Percentiles rank a stretch among this genome's conserved stretches.
phyloP scores from a whole-genome alignment of 2,797 vertebrate genomes.

The Lepilemur septentrionalis region DNA sequence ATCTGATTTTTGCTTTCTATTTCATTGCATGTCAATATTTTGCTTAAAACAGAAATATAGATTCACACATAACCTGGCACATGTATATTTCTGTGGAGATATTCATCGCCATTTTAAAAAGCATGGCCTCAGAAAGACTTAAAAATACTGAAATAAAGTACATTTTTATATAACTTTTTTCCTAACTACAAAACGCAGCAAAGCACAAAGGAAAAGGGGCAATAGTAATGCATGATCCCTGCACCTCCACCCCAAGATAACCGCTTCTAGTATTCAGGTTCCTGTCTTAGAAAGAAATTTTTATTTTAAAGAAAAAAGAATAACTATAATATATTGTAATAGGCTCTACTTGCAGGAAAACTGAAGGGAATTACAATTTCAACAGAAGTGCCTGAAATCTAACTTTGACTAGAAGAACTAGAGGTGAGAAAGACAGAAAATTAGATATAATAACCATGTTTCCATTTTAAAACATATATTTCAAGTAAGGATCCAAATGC shows the following conservation, averaged over 20 bases:
- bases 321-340: background rate
- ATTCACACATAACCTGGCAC: background rate
- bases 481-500: background rate
- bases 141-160: background rate
- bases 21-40: background rate
- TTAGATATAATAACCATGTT: slow-evolving; percentile 73
- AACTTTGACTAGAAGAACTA: slow-evolving; percentile 45
- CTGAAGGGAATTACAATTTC: slow-evolving; percentile 40
- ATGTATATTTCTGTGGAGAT: background rate
- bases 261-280: background rate
- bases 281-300: background rate
- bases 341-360: slow-evolving; percentile 18
- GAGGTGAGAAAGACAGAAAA: slow-evolving; percentile 69
- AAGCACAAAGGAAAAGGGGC: background rate
- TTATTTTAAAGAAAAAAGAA: background rate
- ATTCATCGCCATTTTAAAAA: background rate
- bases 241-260: background rate
- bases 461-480: slow-evolving; percentile 72
- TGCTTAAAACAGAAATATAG: background rate
- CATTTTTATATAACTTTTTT: background rate
- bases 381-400: slow-evolving; percentile 32
- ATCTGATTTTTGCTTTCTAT: background rate
- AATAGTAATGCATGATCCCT: background rate
- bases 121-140: background rate
- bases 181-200: background rate